Conservation (phyloP, 2,113 vertebrate genomes). For the Hemiscyllium ocellatum region DNA sequence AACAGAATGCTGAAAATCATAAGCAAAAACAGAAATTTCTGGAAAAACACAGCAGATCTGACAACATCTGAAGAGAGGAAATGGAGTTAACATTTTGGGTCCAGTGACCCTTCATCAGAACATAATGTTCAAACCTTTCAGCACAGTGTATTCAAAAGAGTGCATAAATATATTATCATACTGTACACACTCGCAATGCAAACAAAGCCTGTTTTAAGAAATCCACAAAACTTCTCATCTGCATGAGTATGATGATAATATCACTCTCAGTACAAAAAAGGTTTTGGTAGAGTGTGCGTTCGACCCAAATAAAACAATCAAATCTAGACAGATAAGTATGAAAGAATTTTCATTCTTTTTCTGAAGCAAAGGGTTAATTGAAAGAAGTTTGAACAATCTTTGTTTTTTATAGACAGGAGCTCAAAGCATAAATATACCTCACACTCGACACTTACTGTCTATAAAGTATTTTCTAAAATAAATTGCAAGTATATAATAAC, state of each 20-base stretch:
- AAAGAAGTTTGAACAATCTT: neutral
- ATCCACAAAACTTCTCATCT: neutral
- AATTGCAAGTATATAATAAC: neutral
- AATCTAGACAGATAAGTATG: neutral
- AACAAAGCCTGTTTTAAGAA: neutral
- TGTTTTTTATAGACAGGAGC: neutral
- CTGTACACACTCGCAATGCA: neutral
- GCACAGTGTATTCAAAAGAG: neutral
- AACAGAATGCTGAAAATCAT: too few species aligned
- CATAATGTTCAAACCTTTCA: neutral
- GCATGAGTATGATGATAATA: neutral
- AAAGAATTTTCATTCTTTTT: conserved; percentile 9
- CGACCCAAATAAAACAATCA: neutral
- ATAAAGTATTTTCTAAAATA: neutral
- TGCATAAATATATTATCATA: neutral
- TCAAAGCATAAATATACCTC: neutral
- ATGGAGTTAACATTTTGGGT: too few species aligned
- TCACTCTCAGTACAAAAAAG: neutral
- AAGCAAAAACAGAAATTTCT: too few species aligned
- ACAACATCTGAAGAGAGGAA: too few species aligned
- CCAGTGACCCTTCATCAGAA: too few species aligned
- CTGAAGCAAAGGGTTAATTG: neutral
- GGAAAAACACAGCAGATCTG: too few species aligned
- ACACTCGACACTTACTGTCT: neutral
- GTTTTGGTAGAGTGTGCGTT: neutral